A percentile compares a stretch with the other conserved stretches of the same genome.
Conservation (phyloP, 2,888 invertebrate species). For the Galerucella nymphaeae region DNA sequence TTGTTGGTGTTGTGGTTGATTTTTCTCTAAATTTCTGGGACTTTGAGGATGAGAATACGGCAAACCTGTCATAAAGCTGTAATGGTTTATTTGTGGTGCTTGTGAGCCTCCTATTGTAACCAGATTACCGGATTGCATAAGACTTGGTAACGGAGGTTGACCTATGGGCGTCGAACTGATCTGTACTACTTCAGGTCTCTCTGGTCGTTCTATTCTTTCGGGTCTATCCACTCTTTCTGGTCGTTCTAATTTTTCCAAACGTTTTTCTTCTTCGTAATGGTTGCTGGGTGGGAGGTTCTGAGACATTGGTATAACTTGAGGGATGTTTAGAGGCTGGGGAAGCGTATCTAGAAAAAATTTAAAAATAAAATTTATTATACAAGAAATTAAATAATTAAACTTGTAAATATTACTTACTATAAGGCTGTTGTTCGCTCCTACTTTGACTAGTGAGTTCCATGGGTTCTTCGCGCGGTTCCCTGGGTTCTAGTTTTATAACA, state of each 20-base stretch:
- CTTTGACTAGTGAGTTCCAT: slow-evolving; percentile 62
- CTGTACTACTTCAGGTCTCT: slow-evolving; percentile 61
- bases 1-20: slow-evolving; percentile 54
- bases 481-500: slow-evolving; percentile 62
- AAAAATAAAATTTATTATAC: no score
- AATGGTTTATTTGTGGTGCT: slow-evolving; percentile 66
- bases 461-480: slow-evolving; percentile 58
- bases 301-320: slow-evolving; percentile 59
- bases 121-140: slow-evolving; percentile 71
- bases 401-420: slow-evolving; percentile 14
- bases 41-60: slow-evolving; percentile 57
- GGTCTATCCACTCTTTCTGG: slow-evolving; percentile 56
- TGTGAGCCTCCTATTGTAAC: slow-evolving; percentile 71
- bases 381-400: not conserved
- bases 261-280: slow-evolving; percentile 55
- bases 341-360: slow-evolving; percentile 29
- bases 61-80: slow-evolving; percentile 70
- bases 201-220: slow-evolving; percentile 57
- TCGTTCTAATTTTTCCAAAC: slow-evolving; percentile 56
- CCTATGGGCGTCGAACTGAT: slow-evolving; percentile 63
- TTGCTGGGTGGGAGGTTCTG: slow-evolving; percentile 51
- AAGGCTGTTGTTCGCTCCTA: slow-evolving; percentile 46
- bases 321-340: slow-evolving; percentile 60
- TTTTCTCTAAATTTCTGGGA: slow-evolving; percentile 55
- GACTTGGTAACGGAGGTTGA: slow-evolving; percentile 69